phyloP scores from a whole-genome alignment of 2,797 vertebrate species.

The Oreonectes daqikongensis region DNA sequence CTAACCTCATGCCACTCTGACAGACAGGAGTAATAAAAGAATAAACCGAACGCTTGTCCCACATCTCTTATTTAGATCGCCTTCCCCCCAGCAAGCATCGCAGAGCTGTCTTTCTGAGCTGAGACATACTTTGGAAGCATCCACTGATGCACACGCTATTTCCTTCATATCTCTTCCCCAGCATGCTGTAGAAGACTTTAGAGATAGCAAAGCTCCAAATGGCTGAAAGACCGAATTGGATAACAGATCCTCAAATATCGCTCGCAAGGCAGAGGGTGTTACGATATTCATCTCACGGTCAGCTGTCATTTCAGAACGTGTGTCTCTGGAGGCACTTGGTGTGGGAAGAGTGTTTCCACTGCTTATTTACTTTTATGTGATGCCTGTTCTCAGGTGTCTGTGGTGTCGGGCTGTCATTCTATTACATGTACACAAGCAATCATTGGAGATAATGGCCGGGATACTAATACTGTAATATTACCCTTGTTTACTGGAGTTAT shows the following conservation, averaged over 20 bases:
- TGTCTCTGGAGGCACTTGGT: slow-evolving; percentile 25
- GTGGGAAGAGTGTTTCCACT: slow-evolving; percentile 10
- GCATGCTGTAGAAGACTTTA: slow-evolving; percentile 10
- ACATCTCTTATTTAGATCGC: slow-evolving; percentile 35
- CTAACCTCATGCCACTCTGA: slow-evolving; percentile 25
- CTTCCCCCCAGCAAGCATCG: not conserved
- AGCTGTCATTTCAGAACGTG: slow-evolving; percentile 38
- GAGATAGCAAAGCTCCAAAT: slow-evolving; percentile 19
- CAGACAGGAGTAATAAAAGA: slow-evolving; percentile 29
- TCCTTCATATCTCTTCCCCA: slow-evolving; percentile 25
- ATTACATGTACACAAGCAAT: slow-evolving; percentile 7
- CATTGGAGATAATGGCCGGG: slow-evolving; percentile 22
- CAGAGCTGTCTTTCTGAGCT: slow-evolving; percentile 35
- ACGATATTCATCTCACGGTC: slow-evolving; percentile 38
- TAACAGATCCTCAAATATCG: slow-evolving; percentile 38
- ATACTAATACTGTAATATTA: slow-evolving; percentile 12
- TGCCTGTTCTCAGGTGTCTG: slow-evolving; percentile 23
- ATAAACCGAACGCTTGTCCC: slow-evolving; percentile 17
- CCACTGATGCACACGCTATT: slow-evolving; percentile 19
- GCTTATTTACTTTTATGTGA: slow-evolving; percentile 2
- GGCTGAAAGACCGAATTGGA: slow-evolving; percentile 22
- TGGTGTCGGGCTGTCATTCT: slow-evolving; percentile 16
- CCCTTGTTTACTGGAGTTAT: slow-evolving; percentile 15
- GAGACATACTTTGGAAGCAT: slow-evolving; percentile 26
- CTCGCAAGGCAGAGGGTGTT: slow-evolving; percentile 15